Base-by-base conservation (phyloP, 2,797 vertebrate genomes). In the Falco concolor region DNA sequence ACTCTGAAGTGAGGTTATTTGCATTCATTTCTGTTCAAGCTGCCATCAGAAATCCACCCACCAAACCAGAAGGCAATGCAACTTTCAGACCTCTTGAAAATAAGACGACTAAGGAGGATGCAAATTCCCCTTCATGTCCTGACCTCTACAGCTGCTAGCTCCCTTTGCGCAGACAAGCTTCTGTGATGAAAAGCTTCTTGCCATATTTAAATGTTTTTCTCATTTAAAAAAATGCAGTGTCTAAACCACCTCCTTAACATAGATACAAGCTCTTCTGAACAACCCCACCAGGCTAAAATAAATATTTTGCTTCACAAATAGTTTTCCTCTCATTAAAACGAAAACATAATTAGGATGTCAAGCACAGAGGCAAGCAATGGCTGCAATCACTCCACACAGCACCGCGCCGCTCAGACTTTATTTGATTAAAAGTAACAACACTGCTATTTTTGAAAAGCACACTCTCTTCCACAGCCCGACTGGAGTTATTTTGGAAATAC, bases 221-320 rank as follows among this genome's bases (percentile, higher is more conserved):
- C 50, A 52, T 57, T 81, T 30, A 14, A 56, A 64, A 61, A 67
- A 56, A 68, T 12, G 22, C 24, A 13, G 76, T 2, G n/a, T 82
- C 87, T 85, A 87, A 96, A 87, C 64, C 84, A 81, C 50, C 86
- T 84, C 80, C 83, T 81, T 20, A 56, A 18, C 88, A 88, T 44
- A 68, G 76, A 49, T 50, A 70, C 64, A 6, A 85, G 53, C 84
- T 83, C 93, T 83, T 28, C 52, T 6, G 32, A 94, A 57, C 93
- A 91, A 59, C 59, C 85, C 42, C 73, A 91, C 61, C 76, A 47
- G 85, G 96, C 74, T 75, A 50, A 88, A 90, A 95, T 84, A 90
- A 95, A 90, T 88, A 93, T 97, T 97, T 79, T 88, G 88, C 80
- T 95, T 73, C 1, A 1, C 80, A 88, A 91, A 92, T 22, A 73